Evolutionary conservation across 1,140 invertebrate genomes (phyloP), one percentile per base, ranked within the genome.

Genomic region (Orius insidiosus): DNA sequence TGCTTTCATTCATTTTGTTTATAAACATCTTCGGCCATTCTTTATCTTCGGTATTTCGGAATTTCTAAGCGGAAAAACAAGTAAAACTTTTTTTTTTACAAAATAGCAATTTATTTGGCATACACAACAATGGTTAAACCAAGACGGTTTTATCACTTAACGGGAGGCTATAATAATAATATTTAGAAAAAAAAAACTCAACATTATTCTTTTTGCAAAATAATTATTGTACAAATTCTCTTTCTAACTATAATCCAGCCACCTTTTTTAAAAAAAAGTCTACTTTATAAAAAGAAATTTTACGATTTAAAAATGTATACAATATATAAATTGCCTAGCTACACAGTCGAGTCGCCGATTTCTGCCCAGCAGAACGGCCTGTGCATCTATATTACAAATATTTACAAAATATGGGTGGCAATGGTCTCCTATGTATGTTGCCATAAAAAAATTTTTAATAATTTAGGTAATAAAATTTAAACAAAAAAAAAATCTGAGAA

Each of bases 101-200:
- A 48, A 48, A 48, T 48, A 44, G 24, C 30, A 11, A 44, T 49
- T 44, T 44, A 44, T 45, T 49, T 49, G 47, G 47, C 47, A 49
- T 49, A 44, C 14, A 45, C 41, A 49, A 49, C 47, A 44, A 41
- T 33, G 19, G 47, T 38, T 38, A 35, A 49, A 49, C 32, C 24
- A 14, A 16, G 7, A 30, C 24, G 24, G 24, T 24, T 24, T 24
- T 24, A 24, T 46, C 33, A 46, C 9, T 46, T 19, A 13, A 4
- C 3, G 14, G 35, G 35, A 13, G 11, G n/a, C 35, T 13, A 15
- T 37, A 15, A 37, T 11, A 13, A 37, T 15, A 37, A 13, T 11
- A 15, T 15, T 15, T 45, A 35, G 8, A 45, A 35, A 45, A 11
- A 8, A 18, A 15, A 37, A 11, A 45, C 35, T 3, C 30, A 3